Conservation (phyloP, 2,797 vertebrate species). For the Xyrichtys novacula region DNA sequence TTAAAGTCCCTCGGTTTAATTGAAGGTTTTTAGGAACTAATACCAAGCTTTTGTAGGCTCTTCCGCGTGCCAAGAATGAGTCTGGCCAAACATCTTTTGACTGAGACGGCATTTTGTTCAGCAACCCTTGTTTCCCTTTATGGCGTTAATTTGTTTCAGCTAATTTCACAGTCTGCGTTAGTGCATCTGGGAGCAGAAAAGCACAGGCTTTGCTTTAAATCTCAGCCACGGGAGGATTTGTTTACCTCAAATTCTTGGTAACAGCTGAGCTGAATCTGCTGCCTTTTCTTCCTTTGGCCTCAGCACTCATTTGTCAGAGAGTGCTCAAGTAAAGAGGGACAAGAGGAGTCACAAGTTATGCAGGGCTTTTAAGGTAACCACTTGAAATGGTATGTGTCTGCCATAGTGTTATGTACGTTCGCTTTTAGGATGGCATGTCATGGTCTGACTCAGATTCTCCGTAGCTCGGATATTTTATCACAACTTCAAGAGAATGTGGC, state of each 20-base stretch:
- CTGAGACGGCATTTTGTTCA: conserved; percentile 43
- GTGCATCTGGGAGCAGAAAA: conserved; percentile 56
- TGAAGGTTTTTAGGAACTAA: conserved; percentile 36
- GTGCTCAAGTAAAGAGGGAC: conserved; percentile 32
- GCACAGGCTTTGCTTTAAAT: conserved; percentile 69
- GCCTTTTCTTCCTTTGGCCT: conserved; percentile 49
- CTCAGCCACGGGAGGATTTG: conserved; percentile 65
- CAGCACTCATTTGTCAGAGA: conserved; percentile 43
- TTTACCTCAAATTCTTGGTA: conserved; percentile 74
- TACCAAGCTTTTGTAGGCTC: conserved; percentile 14
- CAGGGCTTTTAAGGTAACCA: conserved; percentile 31
- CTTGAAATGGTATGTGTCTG: background rate
- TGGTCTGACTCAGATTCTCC: background rate
- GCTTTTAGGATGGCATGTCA: background rate
- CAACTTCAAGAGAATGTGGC: background rate
- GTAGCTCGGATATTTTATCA: background rate
- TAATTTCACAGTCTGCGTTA: conserved; percentile 65
- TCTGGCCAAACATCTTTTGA: conserved; percentile 44
- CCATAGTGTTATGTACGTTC: background rate
- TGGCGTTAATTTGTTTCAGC: conserved; percentile 62
- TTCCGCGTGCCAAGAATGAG: conserved; percentile 46
- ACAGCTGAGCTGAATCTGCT: conserved; percentile 64
- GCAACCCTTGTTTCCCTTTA: conserved; percentile 48
- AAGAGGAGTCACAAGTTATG: conserved; percentile 41
- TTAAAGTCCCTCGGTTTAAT: conserved; percentile 15